Base-by-base conservation (phyloP, 1,140 invertebrate genomes). In the Micrasema longulum region DNA sequence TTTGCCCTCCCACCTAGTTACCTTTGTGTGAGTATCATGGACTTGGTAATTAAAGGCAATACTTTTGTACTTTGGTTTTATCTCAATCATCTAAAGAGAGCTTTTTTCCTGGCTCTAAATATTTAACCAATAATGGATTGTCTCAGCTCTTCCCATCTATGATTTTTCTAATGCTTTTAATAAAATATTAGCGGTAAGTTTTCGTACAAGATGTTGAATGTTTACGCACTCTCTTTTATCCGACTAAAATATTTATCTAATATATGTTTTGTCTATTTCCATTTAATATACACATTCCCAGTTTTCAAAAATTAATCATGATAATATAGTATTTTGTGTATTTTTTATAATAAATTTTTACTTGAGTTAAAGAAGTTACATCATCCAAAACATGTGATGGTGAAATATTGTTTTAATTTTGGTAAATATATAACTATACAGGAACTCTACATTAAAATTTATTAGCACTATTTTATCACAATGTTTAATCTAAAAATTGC, bases 11-110 rank as follows among this genome's bases (percentile, higher is more conserved):
- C 66, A 69, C 35, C 66, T 69, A 20, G 23, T 69, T 45, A 69
- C 53, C 18, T 69, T 55, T 69, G 66, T 69, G 66, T 69, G 45
- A 69, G 66, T 69, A 69, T 45, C 10, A 45, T 12, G 16, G 36
- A 12, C n/a, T 16, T 60, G 36, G 35, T 18, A 60, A 11, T 12
- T 14, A 53, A 14, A 41, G 55, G 35, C 35, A 55, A 55, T 23
- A 48, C 47, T 48, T 48, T 14, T 7, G 16, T 43, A 18, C 35
- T 6, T 16, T 35, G 23, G 52, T 55, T 22, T 60, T 60, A 22
- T 41, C 36, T 38, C 55, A 23, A 60, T 2, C 16, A 60, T 41
- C 23, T 47, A 55, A 60, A 12, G 10, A 41, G 55, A 41, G 36
- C 55, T 60, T 41, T 12, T 60, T 41, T 18, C 55, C 23, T 31